Evolutionary conservation across 1,140 invertebrate species (phyloP), one percentile per base, ranked within the genome.

Genomic region (Heliothis virescens): DNA sequence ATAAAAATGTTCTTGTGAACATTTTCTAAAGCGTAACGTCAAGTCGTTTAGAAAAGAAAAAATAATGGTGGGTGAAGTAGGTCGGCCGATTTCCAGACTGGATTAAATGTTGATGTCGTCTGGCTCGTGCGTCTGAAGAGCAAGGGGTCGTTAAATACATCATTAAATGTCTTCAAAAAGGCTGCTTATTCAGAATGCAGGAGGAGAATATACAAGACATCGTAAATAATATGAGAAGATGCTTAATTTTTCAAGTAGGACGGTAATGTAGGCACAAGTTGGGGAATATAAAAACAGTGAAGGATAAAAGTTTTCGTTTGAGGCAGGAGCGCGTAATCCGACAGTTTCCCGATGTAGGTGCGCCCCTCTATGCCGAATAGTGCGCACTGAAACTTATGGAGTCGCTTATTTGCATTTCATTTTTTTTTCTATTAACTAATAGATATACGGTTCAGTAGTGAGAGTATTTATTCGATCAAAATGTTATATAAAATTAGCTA

Each of bases 281-380:
- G 53, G 65, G 41, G 67, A 63, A 75, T 76, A 82, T 80, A 87
- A 89, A 88, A 87, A 81, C 77, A 82, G 53, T 82, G 62, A 79
- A 85, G 84, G 82, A 86, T 85, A 86, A 88, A 88, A 87, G 83
- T 85, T 88, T 84, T 74, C 81, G 80, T 88, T 87, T 84, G 83
- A 84, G 85, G 83, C 76, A 82, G 81, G 72, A 67, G 85, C 78
- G 80, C 83, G 82, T 88, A 90, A 90, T 87, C 86, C 85, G 87
- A 85, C 88, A 87, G 84, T 86, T 89, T 85, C 53, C 83, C 84
- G 81, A 84, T 85, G 85, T 86, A 82, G 65, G 81, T 82, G 69
- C 79, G 76, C 76, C 73, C 77, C 81, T 80, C 57, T 83, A 82
- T 84, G 82, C 78, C 80, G 82, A 85, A 83, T 81, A 67, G 73